These are phyloP conservation scores for Merluccius polli DNA, from an alignment of 2,797 vertebrate genomes.

Conservation along the genomic window DNA sequence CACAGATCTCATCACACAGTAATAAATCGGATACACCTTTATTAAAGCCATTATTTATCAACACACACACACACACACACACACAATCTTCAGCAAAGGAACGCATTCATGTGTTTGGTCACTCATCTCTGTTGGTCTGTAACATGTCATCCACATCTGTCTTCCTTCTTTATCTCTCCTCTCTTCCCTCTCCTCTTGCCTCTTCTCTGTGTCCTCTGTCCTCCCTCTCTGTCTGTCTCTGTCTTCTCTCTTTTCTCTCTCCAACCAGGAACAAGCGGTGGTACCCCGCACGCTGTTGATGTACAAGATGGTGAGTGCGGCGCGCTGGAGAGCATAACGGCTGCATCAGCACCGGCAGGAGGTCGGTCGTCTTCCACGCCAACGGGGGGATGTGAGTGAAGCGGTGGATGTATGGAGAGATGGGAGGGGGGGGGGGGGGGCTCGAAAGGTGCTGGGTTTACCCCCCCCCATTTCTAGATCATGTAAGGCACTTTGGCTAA, in stretches of 20 bases:
- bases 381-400: slow-evolving; percentile 83
- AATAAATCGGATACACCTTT: no score
- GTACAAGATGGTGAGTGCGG: slow-evolving; percentile 96
- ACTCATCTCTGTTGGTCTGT: no score
- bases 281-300: slow-evolving; percentile 93
- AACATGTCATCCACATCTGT: no score
- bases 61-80: background rate
- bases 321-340: slow-evolving; percentile 91
- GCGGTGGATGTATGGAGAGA: background rate
- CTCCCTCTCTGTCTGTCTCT: background rate
- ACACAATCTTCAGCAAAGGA: background rate
- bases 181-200: no score
- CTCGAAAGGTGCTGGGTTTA: background rate
- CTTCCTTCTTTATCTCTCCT: no score
- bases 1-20: no score
- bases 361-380: slow-evolving; percentile 95
- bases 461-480: no score
- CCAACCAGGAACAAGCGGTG: slow-evolving; percentile 91
- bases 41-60: no score
- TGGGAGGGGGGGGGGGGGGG: no score
- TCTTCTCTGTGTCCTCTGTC: no score
- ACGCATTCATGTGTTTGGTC: no score
- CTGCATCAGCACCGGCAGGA: slow-evolving; percentile 96
- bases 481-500: no score
- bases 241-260: background rate